Evolutionary conservation across 2,113 vertebrate species (phyloP).

Genomic region (Nerophis lumbriciformis): DNA sequence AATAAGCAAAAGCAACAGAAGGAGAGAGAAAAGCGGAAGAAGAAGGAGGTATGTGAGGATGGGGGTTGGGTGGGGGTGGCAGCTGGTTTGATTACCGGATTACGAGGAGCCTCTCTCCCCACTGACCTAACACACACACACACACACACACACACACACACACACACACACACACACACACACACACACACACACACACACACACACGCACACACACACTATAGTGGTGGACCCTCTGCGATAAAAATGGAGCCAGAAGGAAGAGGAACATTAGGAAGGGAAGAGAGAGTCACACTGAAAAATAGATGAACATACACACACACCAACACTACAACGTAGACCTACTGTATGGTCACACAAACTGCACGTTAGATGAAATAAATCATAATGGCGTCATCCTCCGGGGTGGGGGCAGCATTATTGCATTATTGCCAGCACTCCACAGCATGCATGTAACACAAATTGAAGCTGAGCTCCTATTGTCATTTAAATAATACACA

Average conservation of each 20-base stretch:
- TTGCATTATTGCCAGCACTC: slow-evolving; percentile 23
- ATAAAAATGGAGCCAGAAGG: slow-evolving; percentile 43
- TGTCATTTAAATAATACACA: slow-evolving; percentile 52
- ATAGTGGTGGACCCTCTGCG: slow-evolving; percentile 21
- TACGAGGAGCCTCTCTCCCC: slow-evolving; percentile 67
- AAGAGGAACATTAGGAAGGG: slow-evolving; percentile 13
- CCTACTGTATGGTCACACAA: neutral
- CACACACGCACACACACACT: slow-evolving; percentile 12
- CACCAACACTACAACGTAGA: neutral
- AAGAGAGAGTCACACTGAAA: slow-evolving; percentile 4
- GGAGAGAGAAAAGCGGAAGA: neutral
- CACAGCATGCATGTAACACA: slow-evolving; percentile 32
- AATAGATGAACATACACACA: slow-evolving; percentile 6
- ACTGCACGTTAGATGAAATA: neutral
- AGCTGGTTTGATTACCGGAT: slow-evolving; percentile 76
- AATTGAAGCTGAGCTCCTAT: slow-evolving; percentile 50
- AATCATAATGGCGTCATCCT: slow-evolving; percentile 6
- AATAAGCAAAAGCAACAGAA: slow-evolving; percentile 7
- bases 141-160: slow-evolving; percentile 26
- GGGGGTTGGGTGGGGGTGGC: slow-evolving; percentile 63
- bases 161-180: slow-evolving; percentile 32
- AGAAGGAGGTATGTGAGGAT: slow-evolving; percentile 11
- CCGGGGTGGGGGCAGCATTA: slow-evolving; percentile 9
- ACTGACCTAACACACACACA: slow-evolving; percentile 49
- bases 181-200: slow-evolving; percentile 7